Evolutionary conservation across 2,797 vertebrate species (phyloP), one percentile per base, ranked within the genome.

Genomic region (Bovichtus diacanthus): DNA sequence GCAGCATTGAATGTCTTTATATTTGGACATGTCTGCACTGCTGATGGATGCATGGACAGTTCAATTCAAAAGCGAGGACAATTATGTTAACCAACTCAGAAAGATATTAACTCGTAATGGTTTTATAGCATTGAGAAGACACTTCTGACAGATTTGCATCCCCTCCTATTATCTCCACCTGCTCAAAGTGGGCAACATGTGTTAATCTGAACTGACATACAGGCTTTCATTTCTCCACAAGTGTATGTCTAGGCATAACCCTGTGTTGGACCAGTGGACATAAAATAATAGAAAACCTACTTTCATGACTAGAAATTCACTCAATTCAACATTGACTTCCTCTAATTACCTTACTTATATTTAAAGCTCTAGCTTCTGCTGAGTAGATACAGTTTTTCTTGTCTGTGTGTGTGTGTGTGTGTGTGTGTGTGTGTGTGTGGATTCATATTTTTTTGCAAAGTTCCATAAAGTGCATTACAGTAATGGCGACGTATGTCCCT

Each of bases 1-100:
- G 98, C 95, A 91, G 4, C 19, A 16, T 66, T n/a, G 36, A 25
- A n/a, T 41, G 29, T 2, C 21, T 65, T 64, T 70, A 1, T 59
- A 18, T 44, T 12, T 60, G 34, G 46, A 16, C 7, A 29, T 65
- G 23, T 25, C 2, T 74, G 27, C 16, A 19, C 13, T 25, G 21
- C 25, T 46, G 43, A 47, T 68, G 19, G 44, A 49, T 25, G 31
- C n/a, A 60, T 3, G 6, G n/a, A 46, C 11, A 10, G 36, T 47
- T 9, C 12, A 29, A 6, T 63, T 56, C 15, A 49, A 41, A 62
- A 55, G n/a, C 19, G 54, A n/a, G n/a, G n/a, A n/a, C 9, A 29
- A 49, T 15, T 21, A 9, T 34, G 49, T 49, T 64, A 19, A 18
- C 19, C 9, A 65, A 15, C 15, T 47, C 16, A 21, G 6, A 21